Base-by-base conservation (phyloP, 2,113 vertebrate species). In the Chitala chitala region DNA sequence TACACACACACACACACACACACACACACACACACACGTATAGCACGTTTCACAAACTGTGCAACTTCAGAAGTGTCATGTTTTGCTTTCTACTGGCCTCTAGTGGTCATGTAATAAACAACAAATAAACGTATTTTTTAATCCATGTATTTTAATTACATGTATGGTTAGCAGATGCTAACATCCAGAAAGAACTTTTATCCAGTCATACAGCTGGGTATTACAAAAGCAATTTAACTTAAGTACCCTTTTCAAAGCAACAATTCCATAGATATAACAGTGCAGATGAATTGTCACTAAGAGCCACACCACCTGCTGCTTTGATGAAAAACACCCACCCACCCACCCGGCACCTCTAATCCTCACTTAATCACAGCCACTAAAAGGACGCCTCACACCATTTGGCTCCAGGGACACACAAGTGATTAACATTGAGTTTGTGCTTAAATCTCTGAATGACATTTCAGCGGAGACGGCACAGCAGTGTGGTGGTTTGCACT, bases 171-270 rank as follows among this genome's bases (percentile, higher is more conserved):
- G 15, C 42, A 68, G 64, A 22, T 68, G 64, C 64, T 46, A 46
- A 26, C 42, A 68, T 44, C n/a, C 42, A 26, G 38, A 24, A 22
- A 38, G 3, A 42, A 36, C 20, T 42, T 48, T 68, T 46, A 68
- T 68, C 64, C 64, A 24, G 44, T 68, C 46, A 48, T 68, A 31
- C 40, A 24, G 42, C 64, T 48, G 64, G 42, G 64, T 68, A 68
- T 68, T 68, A 68, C 42, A 22, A 68, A 38, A 68, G 64, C 64
- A 46, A 68, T 68, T 68, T 42, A 68, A 42, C 40, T 68, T 68
- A 68, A 68, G 64, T 48, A 38, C 42, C 64, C 20, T 51, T 51
- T 20, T 68, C n/a, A 68, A 46, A 24, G 40, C 10, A 46, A 10
- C 42, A 26, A 20, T 68, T 46, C 40, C 38, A 6, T n/a, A n/a